A percentile compares a stretch with the other conserved stretches of the same genome.
phyloP scores from a whole-genome alignment of 92 coral and sea anemone genomes.

The Plumapathes pennacea region DNA sequence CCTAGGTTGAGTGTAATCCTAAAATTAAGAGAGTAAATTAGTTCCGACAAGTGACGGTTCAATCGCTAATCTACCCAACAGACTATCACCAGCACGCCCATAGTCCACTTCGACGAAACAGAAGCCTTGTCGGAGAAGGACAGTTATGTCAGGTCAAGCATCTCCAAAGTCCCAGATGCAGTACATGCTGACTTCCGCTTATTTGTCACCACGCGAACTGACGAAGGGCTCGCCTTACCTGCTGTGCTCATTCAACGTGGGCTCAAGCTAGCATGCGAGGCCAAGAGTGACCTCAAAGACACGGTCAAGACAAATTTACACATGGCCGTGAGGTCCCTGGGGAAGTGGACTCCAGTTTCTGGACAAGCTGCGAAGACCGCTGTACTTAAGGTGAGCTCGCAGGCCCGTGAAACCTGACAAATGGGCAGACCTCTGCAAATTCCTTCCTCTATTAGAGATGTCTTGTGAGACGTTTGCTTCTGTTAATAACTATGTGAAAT shows the following conservation, averaged over 20 bases:
- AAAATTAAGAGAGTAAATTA: too few species aligned
- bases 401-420: not conserved
- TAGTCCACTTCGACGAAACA: not conserved
- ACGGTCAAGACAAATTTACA: slow-evolving; percentile 42
- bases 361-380: slow-evolving; percentile 17
- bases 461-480: not conserved
- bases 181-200: slow-evolving; percentile 87
- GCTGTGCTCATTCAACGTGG: slow-evolving; percentile 86
- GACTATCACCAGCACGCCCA: slow-evolving; percentile 8
- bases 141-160: not conserved
- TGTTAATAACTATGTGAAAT: not conserved
- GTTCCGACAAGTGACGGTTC: too few species aligned
- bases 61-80: too few species aligned
- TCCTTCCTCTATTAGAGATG: too few species aligned
- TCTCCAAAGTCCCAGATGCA: not conserved
- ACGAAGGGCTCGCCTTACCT: slow-evolving; percentile 71
- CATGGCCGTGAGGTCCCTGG: slow-evolving; percentile 47
- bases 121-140: not conserved
- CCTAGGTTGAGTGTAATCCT: too few species aligned
- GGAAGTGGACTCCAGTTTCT: slow-evolving; percentile 44
- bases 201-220: slow-evolving; percentile 74
- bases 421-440: not conserved
- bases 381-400: slow-evolving; percentile 50
- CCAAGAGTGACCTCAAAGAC: slow-evolving; percentile 51
- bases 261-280: slow-evolving; percentile 89